Evolutionary conservation across 2,113 vertebrate genomes (phyloP), one percentile per base, ranked within the genome.

Genomic region (Lasiurus borealis): DNA sequence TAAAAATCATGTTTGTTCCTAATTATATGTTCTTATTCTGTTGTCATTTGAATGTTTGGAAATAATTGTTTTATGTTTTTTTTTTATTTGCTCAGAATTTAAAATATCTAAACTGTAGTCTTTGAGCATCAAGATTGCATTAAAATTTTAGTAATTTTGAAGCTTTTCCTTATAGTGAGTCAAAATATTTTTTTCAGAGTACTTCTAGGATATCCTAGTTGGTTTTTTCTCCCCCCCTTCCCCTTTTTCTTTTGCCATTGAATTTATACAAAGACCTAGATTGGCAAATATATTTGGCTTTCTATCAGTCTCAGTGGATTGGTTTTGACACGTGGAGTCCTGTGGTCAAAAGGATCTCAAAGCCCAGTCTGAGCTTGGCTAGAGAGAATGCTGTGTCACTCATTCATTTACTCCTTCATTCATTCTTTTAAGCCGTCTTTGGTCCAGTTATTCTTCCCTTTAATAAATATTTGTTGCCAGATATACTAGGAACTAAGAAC

Each of bases 1-100:
- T 71, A 86, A 87, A 59, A 71, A 40, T 18, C 2, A 40, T 57
- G 3, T 29, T 73, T 92, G 50, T 72, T 34, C 18, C 16, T 64
- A 85, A 62, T 88, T 85, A 64, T 84, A 12, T 36, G 93, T 91
- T 82, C 25, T 71, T 57, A 72, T 34, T 50, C 40, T 72, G 0
- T 93, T 91, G 6, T 54, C 54, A 82, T 81, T 81, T 16, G 10
- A 85, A 2, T 62, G n/a, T 87, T 90, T 88, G 25, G 36, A 72
- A 82, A 73, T 66, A 25, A 77, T 83, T 44, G 21, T 82, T 94
- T 78, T 54, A 54, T 76, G 13, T 40, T 40, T 40, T 82, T 68
- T 69, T 54, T 21, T 71, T 83, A 59, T 36, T 95, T 78, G 36
- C 9, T 93, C 16, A 34, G 16, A 93, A 59, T 89, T 96, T 36